These are phyloP conservation scores for Lepidocolaptes lacrymiger DNA, from an alignment of 2,797 vertebrate genomes.

Conservation along the genomic window DNA sequence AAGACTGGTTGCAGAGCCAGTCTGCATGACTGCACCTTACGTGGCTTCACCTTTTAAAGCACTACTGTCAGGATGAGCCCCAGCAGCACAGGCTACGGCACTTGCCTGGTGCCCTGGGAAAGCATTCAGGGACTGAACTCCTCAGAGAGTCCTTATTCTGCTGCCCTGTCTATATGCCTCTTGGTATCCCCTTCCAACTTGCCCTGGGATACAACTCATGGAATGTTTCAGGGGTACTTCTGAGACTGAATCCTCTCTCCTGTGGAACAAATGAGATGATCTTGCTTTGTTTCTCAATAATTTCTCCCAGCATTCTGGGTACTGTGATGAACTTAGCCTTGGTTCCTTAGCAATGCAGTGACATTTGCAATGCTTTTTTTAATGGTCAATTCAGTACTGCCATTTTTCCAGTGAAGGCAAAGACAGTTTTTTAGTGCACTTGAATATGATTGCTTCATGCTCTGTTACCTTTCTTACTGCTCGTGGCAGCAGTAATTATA, in stretches of 20 bases:
- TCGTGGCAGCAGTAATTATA: background rate
- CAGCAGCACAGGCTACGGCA: background rate
- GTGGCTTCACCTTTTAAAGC: background rate
- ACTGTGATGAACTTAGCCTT: background rate
- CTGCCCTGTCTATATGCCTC: background rate
- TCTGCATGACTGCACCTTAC: accelerated
- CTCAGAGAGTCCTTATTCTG: background rate
- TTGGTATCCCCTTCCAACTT: background rate
- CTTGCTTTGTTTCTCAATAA: background rate
- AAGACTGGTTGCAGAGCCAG: background rate
- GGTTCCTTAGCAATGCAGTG: background rate
- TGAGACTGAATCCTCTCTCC: background rate
- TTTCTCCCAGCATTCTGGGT: background rate
- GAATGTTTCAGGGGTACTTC: background rate
- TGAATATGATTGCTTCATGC: background rate
- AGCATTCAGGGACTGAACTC: background rate
- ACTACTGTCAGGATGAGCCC: background rate
- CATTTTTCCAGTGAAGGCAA: background rate
- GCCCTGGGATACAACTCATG: background rate
- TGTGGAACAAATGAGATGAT: background rate
- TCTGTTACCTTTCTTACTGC: background rate
- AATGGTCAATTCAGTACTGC: background rate
- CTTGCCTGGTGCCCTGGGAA: background rate
- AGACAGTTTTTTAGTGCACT: background rate
- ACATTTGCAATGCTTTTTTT: background rate